phyloP scores from a whole-genome alignment of 2,113 vertebrate genomes.

The Shinisaurus crocodilurus region DNA sequence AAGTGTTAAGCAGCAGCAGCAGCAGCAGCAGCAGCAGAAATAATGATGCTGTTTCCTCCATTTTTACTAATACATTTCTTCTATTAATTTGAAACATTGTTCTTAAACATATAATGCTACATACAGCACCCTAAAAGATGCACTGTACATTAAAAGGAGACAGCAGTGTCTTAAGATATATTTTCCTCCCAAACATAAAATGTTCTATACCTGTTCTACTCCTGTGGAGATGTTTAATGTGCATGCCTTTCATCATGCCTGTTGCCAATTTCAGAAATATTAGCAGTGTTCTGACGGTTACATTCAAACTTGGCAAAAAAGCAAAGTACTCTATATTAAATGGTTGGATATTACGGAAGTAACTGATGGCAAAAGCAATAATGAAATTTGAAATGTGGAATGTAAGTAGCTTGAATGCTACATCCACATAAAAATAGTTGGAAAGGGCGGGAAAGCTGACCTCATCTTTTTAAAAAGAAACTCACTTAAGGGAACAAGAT shows the following conservation, averaged over 20 bases:
- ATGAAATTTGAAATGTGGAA: slow-evolving; percentile 58
- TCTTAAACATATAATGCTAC: not conserved
- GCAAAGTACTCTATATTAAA: slow-evolving; percentile 25
- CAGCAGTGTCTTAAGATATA: not conserved
- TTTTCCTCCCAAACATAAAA: not conserved
- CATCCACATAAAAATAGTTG: slow-evolving; percentile 49
- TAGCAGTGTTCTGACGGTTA: slow-evolving; percentile 36
- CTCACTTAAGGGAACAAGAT: slow-evolving; percentile 63
- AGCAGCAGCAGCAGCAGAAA: too few species aligned
- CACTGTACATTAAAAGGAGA: not conserved
- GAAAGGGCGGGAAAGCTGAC: slow-evolving; percentile 57
- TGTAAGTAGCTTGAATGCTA: slow-evolving; percentile 53
- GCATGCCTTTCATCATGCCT: not conserved
- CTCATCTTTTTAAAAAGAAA: slow-evolving; percentile 60
- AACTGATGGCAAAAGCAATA: slow-evolving; percentile 60
- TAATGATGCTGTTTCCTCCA: not conserved
- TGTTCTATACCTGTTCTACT: not conserved
- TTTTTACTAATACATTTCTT: slow-evolving; percentile 11
- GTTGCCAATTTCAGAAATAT: not conserved
- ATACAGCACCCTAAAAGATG: not conserved
- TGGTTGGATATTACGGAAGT: slow-evolving; percentile 41
- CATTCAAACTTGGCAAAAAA: slow-evolving; percentile 6
- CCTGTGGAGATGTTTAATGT: slow-evolving; percentile 30
- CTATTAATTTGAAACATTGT: slow-evolving; percentile 8
- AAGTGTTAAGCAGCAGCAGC: not conserved